phyloP scores from a whole-genome alignment of 2,888 invertebrate species.

The Zygothrica quintamaculata region DNA sequence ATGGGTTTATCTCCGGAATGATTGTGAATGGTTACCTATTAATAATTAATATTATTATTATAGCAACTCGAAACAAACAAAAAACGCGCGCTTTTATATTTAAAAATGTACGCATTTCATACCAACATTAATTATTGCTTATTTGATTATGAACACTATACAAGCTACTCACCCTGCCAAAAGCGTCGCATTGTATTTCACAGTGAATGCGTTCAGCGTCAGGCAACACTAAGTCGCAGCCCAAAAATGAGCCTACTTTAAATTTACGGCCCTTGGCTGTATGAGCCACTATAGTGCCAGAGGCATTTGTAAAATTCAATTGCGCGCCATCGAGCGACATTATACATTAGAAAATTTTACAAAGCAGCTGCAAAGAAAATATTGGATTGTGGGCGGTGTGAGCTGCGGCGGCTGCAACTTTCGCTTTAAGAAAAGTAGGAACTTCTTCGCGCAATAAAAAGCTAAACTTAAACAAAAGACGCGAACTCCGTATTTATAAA shows the following conservation, averaged over 20 bases:
- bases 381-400: constrained; percentile 44
- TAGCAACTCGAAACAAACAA: neutral
- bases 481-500: neutral
- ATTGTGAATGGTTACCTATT: constrained; percentile 81
- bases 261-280: constrained; percentile 80
- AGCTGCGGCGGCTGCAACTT: constrained; percentile 56
- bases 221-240: constrained; percentile 77
- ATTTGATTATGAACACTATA: neutral
- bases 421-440: constrained; percentile 58
- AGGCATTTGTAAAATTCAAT: constrained; percentile 69
- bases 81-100: neutral
- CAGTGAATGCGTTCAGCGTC: constrained; percentile 80
- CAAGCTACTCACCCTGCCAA: constrained; percentile 81
- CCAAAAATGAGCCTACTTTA: constrained; percentile 79
- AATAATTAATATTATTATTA: neutral
- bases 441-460: constrained; percentile 28
- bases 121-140: neutral
- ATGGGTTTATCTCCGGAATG: constrained; percentile 72
- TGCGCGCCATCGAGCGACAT: constrained; percentile 82
- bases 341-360: constrained; percentile 44
- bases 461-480: constrained; percentile 1
- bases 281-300: constrained; percentile 42
- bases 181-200: constrained; percentile 82
- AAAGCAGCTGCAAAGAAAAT: constrained; percentile 32
- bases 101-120: constrained; percentile 18